Percentiles rank a stretch among this genome's conserved stretches.
These are phyloP conservation scores for Danio choprae DNA, from an alignment of 2,797 vertebrate species.

Conservation along the genomic window DNA sequence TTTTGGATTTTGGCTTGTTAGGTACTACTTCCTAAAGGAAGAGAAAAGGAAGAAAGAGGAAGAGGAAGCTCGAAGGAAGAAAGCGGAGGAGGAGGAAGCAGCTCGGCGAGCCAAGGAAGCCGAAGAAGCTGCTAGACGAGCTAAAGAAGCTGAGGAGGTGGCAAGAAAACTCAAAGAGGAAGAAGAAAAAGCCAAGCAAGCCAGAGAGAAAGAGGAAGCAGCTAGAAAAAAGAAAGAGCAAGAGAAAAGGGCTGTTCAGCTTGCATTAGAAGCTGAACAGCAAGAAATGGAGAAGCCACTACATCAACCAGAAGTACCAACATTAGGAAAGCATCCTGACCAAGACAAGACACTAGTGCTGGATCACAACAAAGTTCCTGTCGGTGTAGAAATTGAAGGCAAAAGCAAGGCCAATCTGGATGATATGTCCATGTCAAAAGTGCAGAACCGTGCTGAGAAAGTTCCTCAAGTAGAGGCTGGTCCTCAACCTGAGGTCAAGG, in stretches of 20 bases:
- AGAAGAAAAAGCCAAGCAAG: constrained; percentile 45
- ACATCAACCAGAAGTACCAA: constrained; percentile 29
- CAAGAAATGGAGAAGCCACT: constrained; percentile 23
- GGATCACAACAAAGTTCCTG: background rate
- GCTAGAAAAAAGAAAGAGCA: constrained; percentile 41
- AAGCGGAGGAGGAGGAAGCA: constrained; percentile 57
- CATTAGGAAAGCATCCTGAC: constrained; percentile 31
- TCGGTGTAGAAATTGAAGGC: constrained; percentile 57
- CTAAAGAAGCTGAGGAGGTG: constrained; percentile 18
- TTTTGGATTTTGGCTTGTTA: constrained; percentile 55
- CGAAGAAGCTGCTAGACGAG: constrained; percentile 62
- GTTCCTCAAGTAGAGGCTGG: constrained; percentile 72
- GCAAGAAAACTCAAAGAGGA: constrained; percentile 59
- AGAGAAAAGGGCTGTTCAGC: constrained; percentile 26
- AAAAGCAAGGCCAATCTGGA: constrained; percentile 16
- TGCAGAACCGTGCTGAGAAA: constrained; percentile 41
- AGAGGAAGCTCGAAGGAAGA: constrained; percentile 57
- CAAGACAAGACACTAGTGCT: constrained; percentile 20
- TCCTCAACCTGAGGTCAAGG: constrained; percentile 61
- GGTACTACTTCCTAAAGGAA: constrained; percentile 74
- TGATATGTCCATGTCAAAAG: background rate
- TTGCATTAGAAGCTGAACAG: constrained; percentile 27
- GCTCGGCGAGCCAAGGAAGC: constrained; percentile 63
- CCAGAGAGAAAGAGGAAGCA: constrained; percentile 20
- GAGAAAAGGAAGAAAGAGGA: constrained; percentile 78